Evolutionary conservation across 2,888 invertebrate genomes (phyloP), one percentile per base, ranked within the genome.

Genomic region (Drosophila buzzatii): DNA sequence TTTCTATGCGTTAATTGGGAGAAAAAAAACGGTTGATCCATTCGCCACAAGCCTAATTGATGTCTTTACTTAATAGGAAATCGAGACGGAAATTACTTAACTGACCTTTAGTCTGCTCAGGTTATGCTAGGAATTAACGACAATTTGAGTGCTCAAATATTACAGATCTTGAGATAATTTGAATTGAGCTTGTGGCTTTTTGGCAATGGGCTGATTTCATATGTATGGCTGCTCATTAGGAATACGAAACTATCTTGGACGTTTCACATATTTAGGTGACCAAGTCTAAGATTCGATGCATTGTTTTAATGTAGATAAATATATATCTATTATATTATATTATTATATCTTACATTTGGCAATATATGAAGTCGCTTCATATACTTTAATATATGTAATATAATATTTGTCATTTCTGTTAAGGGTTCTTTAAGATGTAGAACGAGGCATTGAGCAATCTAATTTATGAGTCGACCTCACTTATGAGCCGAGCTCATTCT

Each of bases 61-160:
- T 60, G 42, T 56, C 49, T 55, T 42, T 60, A 31, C 59, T 52
- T 81, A 77, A 79, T 78, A 47, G 82, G 60, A 81, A 79, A 73
- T 84, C 85, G 90, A 81, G 84, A 87, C 88, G 70, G 75, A 73
- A 79, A 74, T 89, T 74, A 64, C 58, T 23, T 33, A 39, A 64
- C 14, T 80, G 88, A 90, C 88, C 89, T 82, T 59, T 69, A 31
- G 9, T 49, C 37, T 42, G 16, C 42, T 55, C 51, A 61, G 77
- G 60, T 71, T 80, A 63, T 51, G 44, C 66, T 8, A 7, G 49
- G 35, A 35, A 70, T 66, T 79, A 66, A 75, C 12, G 47, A 5
- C 9, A 18, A 8, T 8, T 27, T 56, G 14, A 33, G 49, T 27
- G 58, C 3, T 12, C 12, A 12, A 10, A 35, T 8, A 23, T 39